These are phyloP conservation scores for Aurelia aurita DNA, from an alignment of 30 jellyfish, hydroid and myxozoan species.

Conservation along the genomic window DNA sequence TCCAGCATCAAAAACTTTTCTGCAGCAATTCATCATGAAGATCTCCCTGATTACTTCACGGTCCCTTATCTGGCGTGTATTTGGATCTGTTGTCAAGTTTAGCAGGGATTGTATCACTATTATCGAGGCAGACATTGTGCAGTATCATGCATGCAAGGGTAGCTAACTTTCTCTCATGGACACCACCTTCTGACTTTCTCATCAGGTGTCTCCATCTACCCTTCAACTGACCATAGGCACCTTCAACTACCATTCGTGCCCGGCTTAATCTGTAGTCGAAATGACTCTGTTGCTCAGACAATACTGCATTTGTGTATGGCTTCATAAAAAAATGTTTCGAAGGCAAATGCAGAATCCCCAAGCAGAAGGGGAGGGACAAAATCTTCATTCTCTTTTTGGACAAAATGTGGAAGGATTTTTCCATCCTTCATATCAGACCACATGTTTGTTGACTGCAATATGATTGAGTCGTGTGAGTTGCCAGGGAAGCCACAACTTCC, in stretches of 20 bases:
- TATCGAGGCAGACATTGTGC: constrained; percentile 70
- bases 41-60: constrained; percentile 26
- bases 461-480: constrained; percentile 69
- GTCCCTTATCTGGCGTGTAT: constrained; percentile 42
- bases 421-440: constrained; percentile 65
- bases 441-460: constrained; percentile 73
- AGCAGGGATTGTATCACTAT: constrained; percentile 53
- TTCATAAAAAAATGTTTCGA: constrained; percentile 46
- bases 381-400: constrained; percentile 20
- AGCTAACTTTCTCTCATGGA: constrained; percentile 51
- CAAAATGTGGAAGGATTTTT: constrained; percentile 39
- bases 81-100: constrained; percentile 49
- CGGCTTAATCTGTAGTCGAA: constrained; percentile 89
- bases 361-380: constrained; percentile 58
- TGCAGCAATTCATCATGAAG: constrained; percentile 31
- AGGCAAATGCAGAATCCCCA: constrained; percentile 83
- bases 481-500: constrained; percentile 89
- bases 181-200: constrained; percentile 68
- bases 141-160: constrained; percentile 74
- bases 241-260: constrained; percentile 82
- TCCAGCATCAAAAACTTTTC: background rate
- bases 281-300: constrained; percentile 62
- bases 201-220: constrained; percentile 66
- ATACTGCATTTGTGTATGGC: constrained; percentile 81
- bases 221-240: constrained; percentile 82